Evolutionary conservation across 2,888 invertebrate species (phyloP), one percentile per base, ranked within the genome.

Genomic region (Agrochola lychnidis): DNA sequence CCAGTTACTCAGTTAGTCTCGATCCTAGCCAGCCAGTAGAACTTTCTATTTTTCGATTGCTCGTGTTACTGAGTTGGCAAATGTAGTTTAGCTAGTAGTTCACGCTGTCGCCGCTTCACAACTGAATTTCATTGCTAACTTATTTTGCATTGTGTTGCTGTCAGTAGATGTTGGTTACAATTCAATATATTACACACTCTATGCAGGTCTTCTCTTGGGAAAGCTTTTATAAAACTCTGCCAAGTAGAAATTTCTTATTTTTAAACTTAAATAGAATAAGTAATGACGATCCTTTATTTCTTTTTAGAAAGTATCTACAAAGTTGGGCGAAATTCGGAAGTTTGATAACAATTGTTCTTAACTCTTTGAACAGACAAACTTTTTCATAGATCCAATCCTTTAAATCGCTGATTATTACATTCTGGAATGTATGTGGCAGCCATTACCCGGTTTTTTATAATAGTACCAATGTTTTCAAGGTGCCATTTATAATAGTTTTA

Each of bases 11-110:
- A 94, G 95, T 95, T 95, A 95, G 93, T 91, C 91, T 88, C 91
- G 93, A 93, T 93, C 91, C 92, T 92, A 90, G 91, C 89, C 89
- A 87, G 87, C 83, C 83, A 86, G 87, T 70, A 86, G 89, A 96
- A 96, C 94, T 96, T 96, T 94, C 91, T 95, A 95, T 96, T 96
- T 95, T 96, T 96, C 95, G 95, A 96, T 96, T 96, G 95, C 91
- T 93, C 92, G 93, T 93, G 95, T 95, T 95, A 95, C 93, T 93
- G 94, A 95, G 93, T 96, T 95, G 88, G 93, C 90, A 92, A 95
- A 95, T 94, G 93, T 93, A 94, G 95, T 96, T 95, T 93, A 91
- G 91, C 87, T 76, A 92, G 91, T 91, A 93, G 91, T 94, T 95
- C 92, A 92, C 93, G 91, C 91, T 93, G 92, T 93, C 92, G 91